Base-by-base conservation (phyloP, 2,888 invertebrate genomes). In the Drosophila pegasa region DNA sequence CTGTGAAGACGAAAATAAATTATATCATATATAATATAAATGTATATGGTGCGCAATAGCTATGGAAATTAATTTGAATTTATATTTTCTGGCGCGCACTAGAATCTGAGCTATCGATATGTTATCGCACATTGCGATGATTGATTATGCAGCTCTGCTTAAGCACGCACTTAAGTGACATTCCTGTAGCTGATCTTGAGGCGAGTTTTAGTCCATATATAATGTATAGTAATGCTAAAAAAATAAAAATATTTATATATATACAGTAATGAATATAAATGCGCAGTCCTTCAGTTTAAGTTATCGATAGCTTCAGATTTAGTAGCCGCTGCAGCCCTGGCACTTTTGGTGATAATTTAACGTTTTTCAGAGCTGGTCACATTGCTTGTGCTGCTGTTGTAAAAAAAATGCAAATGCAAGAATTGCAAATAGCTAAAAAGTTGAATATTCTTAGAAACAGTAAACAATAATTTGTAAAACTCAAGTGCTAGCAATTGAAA, bases 361-460 rank as follows among this genome's bases (percentile, higher is more conserved):
- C 10, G 4, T 12, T 16, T 2, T 7, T 0, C 2, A 3, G 2
- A 1, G 1, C 8, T 43, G 75, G 75, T 69, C 75, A 75, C 75
- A 69, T 65, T 69, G 75, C 69, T 45, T 68, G 47, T 51, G 69
- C 67, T 75, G 63, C 72, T 75, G 56, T 75, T 75, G 75, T 75
- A 75, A 75, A 75, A 75, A 75, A 71, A 75, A 76, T 75, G 65
- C 78, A 76, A 78, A 80, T 78, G 76, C 75, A 76, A 50, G 77
- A 73, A 64, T 81, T 83, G 79, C 79, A 72, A 85, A 83, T 72
- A 79, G 48, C 67, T 66, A 79, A 55, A 71, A 77, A 70, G 54
- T 55, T 54, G 40, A 52, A 54, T 65, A 67, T 66, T 71, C 64
- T 35, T 69, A 70, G 33, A 45, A 47, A 3, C 37, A 61, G 59